Evolutionary conservation across 64 coral and sea anemone species (phyloP), one percentile per base, ranked within the genome.

Genomic region (Montipora efflorescens): DNA sequence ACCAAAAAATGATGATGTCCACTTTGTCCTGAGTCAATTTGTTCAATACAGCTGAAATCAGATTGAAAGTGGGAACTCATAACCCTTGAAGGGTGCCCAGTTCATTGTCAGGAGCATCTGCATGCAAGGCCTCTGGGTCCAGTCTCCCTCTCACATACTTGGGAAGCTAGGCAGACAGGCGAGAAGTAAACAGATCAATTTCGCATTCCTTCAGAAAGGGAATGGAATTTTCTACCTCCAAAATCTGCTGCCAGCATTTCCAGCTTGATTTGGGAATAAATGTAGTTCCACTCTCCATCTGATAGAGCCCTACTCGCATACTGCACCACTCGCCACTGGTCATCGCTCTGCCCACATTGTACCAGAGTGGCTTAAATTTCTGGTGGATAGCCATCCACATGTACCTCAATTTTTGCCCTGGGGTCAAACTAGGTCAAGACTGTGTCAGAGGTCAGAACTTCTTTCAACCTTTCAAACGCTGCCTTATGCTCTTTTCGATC

Each of bases 281-380:
- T 28, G 28, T 79, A 90, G 78, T 48, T 77, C 45, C 22, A 45
- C 16, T 76, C 87, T 5, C 53, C 21, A 12, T 90, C 88, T 2
- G 74, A 61, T 2, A 90, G 88, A 8, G 50, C 8, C 19, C 88
- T 51, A 52, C 88, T 90, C 14, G 36, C 88, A 78, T 90, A 79
- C 43, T 89, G 72, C 7, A 89, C 75, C 12, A 79, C 25, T 15
- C 59, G 45, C 68, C 74, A 89, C 4, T 59, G 2, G 76, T 14
- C 4, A 49, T 13, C 23, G 7, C 49, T 8, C 7, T 10, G 46
- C 8, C 28, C 28, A 28, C 55, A 10, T 47, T 90, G 76, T 4
- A 66, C 47, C 21, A 90, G 16, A 21, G 88, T 90, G 67, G 88
- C 88, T 8, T 76, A 21, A 90, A 28, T 78, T 90, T 57, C 88